Evolutionary conservation across 2,797 vertebrate species (phyloP).

Genomic region (Lepilemur septentrionalis): DNA sequence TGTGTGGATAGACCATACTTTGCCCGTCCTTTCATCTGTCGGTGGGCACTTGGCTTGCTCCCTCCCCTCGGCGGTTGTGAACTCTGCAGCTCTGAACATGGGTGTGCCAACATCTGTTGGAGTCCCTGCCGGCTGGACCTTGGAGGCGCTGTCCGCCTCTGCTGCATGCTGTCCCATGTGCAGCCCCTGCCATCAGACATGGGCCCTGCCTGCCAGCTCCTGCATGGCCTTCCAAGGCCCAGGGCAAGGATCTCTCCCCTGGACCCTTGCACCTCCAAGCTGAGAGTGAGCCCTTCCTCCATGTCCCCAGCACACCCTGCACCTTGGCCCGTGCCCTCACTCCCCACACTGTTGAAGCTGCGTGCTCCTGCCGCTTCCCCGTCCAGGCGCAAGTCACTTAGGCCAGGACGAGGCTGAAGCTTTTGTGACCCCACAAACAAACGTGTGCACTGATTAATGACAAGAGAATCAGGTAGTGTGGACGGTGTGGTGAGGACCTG

Average conservation of each 20-base stretch:
- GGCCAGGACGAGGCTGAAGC: background rate
- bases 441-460: background rate
- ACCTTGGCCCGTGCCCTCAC: accelerated
- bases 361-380: background rate
- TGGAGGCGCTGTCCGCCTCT: accelerated
- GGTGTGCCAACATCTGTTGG: background rate
- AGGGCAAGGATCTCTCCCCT: too few relatives aligned
- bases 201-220: background rate
- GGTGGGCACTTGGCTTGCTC: background rate
- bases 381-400: background rate
- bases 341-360: accelerated
- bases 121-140: background rate
- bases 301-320: accelerated
- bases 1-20: background rate
- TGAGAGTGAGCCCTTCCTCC: accelerated
- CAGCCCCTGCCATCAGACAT: accelerated
- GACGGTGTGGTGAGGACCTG: accelerated
- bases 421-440: slow-evolving; percentile 1
- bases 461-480: accelerated
- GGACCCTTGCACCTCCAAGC: accelerated
- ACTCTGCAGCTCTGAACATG: background rate
- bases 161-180: background rate
- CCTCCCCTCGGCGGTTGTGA: accelerated
- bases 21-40: background rate
- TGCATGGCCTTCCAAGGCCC: background rate